Percentiles rank a stretch among this genome's conserved stretches.
phyloP scores from a whole-genome alignment of 2,113 vertebrate genomes.

The Chaetorhynchus papuensis region DNA sequence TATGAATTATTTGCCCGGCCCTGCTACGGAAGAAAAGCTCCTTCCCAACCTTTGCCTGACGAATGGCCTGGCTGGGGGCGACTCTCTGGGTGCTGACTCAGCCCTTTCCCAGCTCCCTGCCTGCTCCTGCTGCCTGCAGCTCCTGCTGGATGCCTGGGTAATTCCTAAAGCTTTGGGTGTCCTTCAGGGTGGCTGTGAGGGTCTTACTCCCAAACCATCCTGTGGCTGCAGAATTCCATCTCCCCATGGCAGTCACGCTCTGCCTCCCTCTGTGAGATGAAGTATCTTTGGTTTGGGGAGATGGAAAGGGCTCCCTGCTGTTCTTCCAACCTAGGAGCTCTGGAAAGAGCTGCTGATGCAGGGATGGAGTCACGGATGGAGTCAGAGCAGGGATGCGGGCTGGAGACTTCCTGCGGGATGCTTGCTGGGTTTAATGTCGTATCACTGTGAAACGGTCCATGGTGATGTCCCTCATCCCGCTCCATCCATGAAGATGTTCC shows the following conservation, averaged over 20 bases:
- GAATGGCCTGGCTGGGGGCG: background rate
- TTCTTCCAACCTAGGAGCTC: background rate
- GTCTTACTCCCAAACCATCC: background rate
- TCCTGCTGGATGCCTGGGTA: background rate
- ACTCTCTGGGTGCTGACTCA: background rate
- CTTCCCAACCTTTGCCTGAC: slow-evolving; percentile 19
- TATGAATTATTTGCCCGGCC: background rate
- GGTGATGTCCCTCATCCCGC: background rate
- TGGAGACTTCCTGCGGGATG: background rate
- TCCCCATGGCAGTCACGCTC: fast-evolving
- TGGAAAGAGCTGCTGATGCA: background rate
- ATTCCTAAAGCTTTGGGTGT: background rate
- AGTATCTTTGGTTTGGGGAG: background rate
- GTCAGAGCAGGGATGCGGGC: background rate
- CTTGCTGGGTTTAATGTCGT: fast-evolving
- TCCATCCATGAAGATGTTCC: background rate
- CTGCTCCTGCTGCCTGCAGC: background rate
- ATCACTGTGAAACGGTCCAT: fast-evolving
- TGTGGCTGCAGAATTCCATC: background rate
- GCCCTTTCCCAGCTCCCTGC: background rate
- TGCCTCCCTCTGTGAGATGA: background rate
- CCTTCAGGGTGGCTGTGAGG: background rate
- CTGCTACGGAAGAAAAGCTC: background rate
- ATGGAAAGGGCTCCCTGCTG: background rate
- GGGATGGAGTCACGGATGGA: background rate